Percentiles rank a stretch among this genome's conserved stretches.
phyloP scores from a whole-genome alignment of 2,113 vertebrate genomes.

The Oenanthe melanoleuca region DNA sequence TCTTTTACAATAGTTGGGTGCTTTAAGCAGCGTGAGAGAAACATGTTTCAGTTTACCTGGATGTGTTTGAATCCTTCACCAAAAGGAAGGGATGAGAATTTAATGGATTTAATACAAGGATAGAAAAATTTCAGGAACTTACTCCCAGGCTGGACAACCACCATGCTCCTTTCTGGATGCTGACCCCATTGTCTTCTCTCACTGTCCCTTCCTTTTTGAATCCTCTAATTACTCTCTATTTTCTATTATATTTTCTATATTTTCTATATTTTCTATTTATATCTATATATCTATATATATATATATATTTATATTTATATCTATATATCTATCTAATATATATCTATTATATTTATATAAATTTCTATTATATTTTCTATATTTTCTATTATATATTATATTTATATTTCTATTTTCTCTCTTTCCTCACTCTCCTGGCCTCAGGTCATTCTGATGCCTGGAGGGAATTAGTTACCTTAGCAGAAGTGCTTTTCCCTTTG shows the following conservation, averaged over 20 bases:
- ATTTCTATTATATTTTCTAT: no score
- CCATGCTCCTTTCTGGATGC: not conserved
- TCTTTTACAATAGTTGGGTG: not conserved
- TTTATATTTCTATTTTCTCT: no score
- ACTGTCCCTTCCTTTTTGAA: not conserved
- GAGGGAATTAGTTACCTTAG: constrained; percentile 66
- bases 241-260: no score
- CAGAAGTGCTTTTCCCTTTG: constrained; percentile 55
- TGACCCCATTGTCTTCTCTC: not conserved
- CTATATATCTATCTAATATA: no score
- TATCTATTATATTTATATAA: no score
- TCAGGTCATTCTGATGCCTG: not conserved
- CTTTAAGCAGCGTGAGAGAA: not conserved
- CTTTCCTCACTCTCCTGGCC: not conserved
- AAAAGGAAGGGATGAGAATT: not conserved
- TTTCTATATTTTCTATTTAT: no score
- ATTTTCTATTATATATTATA: no score
- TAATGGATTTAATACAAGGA: not conserved
- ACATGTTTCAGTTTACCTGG: not conserved
- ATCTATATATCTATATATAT: no score
- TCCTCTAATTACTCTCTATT: not conserved
- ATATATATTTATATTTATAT: no score
- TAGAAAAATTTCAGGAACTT: not conserved
- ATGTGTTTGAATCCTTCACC: not conserved
- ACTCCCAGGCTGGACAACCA: not conserved